These are phyloP conservation scores for Leptopilina myrica DNA, from an alignment of 2,888 invertebrate genomes.

Conservation along the genomic window DNA sequence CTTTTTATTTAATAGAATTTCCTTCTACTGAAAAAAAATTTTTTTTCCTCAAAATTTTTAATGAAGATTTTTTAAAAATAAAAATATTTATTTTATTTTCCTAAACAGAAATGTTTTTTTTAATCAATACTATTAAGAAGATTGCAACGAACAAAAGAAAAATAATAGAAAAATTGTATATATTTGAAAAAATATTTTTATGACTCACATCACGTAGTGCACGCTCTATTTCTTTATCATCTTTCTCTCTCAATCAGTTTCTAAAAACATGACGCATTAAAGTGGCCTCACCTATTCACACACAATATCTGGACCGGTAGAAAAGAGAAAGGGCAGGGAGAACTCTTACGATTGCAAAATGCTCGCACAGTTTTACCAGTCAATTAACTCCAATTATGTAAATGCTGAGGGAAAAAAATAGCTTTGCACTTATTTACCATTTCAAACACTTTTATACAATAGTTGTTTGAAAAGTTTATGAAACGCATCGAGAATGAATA, in stretches of 20 bases:
- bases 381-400: conserved; percentile 25
- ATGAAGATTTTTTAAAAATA: too few species aligned
- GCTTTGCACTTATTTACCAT: neutral
- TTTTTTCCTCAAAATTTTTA: too few species aligned
- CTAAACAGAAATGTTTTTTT: too few species aligned
- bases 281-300: conserved; percentile 45
- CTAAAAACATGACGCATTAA: conserved; percentile 58
- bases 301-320: neutral
- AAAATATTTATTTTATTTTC: too few species aligned
- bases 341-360: conserved; percentile 1
- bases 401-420: conserved; percentile 9
- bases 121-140: too few species aligned
- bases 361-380: conserved; percentile 16
- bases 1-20: too few species aligned
- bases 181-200: neutral
- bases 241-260: conserved; percentile 39
- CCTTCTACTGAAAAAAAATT: too few species aligned
- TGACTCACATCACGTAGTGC: conserved; percentile 40
- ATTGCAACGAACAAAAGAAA: too few species aligned
- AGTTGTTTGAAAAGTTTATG: too few species aligned
- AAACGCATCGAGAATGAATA: too few species aligned
- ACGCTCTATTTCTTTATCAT: conserved; percentile 62
- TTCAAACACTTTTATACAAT: too few species aligned
- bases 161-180: too few species aligned
- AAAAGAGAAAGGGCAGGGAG: conserved; percentile 23